phyloP scores from a whole-genome alignment of 1,140 invertebrate species.

The Bathynomus jamesi region DNA sequence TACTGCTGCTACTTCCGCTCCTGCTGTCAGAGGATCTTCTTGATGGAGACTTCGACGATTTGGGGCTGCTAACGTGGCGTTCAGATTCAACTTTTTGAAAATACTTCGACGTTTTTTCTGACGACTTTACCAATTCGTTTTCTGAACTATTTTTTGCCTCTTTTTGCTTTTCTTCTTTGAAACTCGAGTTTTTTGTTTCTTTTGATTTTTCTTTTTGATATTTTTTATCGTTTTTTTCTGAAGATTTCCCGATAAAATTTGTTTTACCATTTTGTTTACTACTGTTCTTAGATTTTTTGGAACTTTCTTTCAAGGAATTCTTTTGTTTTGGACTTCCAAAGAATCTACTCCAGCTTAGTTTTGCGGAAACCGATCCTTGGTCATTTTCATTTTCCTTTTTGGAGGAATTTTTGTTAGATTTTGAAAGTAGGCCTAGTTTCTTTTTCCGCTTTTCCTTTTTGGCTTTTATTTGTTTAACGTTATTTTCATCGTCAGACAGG shows the following conservation, averaged over 20 bases:
- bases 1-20: conserved; percentile 17
- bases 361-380: conserved; percentile 42
- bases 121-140: not conserved
- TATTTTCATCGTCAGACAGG: conserved; percentile 52
- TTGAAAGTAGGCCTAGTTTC: conserved; percentile 33
- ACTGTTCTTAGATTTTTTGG: conserved; percentile 30
- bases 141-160: conserved; percentile 4
- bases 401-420: conserved; percentile 48
- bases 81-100: conserved; percentile 28
- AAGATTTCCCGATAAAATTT: conserved; percentile 15
- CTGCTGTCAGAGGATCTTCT: conserved; percentile 19
- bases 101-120: conserved; percentile 15
- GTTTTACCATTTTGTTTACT: conserved; percentile 20
- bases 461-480: conserved; percentile 53
- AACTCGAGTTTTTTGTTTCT: conserved; percentile 12
- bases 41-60: conserved; percentile 21
- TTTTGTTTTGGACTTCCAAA: conserved; percentile 63
- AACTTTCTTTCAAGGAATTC: conserved; percentile 48
- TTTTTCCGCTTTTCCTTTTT: conserved; percentile 39
- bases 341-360: conserved; percentile 42
- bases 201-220: conserved; percentile 25
- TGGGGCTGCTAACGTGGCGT: conserved; percentile 22
- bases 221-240: conserved; percentile 29
- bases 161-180: conserved; percentile 20
- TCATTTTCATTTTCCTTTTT: conserved; percentile 41